phyloP scores from a whole-genome alignment of 2,888 invertebrate genomes.

The Macrostomum cliftonense region DNA sequence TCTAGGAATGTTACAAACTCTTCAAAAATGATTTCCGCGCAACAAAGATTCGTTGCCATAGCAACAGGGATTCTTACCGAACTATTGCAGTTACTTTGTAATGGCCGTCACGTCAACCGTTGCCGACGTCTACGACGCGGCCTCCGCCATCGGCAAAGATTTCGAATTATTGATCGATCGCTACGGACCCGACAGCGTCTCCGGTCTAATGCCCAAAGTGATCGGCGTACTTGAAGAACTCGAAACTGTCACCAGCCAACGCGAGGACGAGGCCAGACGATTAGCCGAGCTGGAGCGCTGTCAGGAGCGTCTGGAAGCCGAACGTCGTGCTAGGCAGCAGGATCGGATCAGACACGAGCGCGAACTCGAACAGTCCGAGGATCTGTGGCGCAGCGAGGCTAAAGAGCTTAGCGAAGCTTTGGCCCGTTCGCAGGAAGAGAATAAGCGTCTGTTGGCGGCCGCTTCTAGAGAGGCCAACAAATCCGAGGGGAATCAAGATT shows the following conservation, averaged over 20 bases:
- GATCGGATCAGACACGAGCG: constrained; percentile 69
- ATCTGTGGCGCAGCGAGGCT: constrained; percentile 79
- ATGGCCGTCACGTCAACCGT: constrained; percentile 31
- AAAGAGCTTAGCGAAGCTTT: constrained; percentile 67
- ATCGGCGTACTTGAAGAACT: constrained; percentile 71
- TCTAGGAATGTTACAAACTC: too few relatives aligned
- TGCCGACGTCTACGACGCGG: constrained; percentile 90
- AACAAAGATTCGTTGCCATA: too few relatives aligned
- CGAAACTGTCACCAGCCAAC: constrained; percentile 41
- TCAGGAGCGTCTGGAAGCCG: constrained; percentile 71
- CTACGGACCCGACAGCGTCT: constrained; percentile 74
- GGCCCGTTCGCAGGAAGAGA: constrained; percentile 69
- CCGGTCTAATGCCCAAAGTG: constrained; percentile 77
- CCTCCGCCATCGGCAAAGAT: constrained; percentile 89
- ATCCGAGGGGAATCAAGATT: too few relatives aligned
- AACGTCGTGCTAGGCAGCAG: constrained; percentile 77
- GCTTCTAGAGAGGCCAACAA: too few relatives aligned
- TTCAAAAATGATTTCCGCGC: too few relatives aligned
- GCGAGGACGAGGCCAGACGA: constrained; percentile 62
- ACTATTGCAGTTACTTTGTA: too few relatives aligned
- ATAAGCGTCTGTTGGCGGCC: constrained; percentile 50
- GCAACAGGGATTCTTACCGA: too few relatives aligned
- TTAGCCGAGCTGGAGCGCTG: constrained; percentile 63
- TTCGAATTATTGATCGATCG: constrained; percentile 81
- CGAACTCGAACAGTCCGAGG: constrained; percentile 83